Evolutionary conservation across 2,888 invertebrate species (phyloP).

Genomic region (Trichogramma evanescens): DNA sequence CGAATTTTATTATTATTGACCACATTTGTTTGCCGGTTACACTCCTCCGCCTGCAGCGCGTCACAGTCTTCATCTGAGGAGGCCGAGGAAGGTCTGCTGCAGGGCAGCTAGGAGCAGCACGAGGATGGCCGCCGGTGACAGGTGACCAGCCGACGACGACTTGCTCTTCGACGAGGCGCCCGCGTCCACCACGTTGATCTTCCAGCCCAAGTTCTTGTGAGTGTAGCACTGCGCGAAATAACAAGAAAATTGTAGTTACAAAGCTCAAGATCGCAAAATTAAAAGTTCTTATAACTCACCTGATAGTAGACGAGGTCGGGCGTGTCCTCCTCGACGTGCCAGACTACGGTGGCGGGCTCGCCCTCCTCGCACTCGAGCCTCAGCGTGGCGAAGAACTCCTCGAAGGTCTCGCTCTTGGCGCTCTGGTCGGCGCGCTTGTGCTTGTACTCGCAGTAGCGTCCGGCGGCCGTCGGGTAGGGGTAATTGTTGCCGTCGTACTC

Average conservation of each 20-base stretch:
- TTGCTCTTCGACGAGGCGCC: constrained; percentile 45
- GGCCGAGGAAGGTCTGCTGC: neutral
- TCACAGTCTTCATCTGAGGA: constrained; percentile 25
- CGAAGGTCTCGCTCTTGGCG: constrained; percentile 65
- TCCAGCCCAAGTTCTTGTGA: constrained; percentile 90
- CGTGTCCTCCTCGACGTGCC: constrained; percentile 80
- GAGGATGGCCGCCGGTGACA: constrained; percentile 14
- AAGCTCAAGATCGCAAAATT: neutral
- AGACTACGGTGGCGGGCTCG: constrained; percentile 68
- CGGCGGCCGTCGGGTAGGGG: constrained; percentile 73
- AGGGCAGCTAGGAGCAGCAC: constrained; percentile 11
- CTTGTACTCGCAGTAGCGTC: constrained; percentile 82
- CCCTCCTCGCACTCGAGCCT: constrained; percentile 70
- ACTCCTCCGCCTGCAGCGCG: constrained; percentile 1
- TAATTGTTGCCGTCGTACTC: constrained; percentile 68
- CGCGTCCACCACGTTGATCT: constrained; percentile 77
- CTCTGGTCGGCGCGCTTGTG: constrained; percentile 73
- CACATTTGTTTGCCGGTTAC: no score
- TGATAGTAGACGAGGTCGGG: constrained; percentile 84
- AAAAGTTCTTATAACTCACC: constrained; percentile 50
- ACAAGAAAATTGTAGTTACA: neutral
- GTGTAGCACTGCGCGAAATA: constrained; percentile 70
- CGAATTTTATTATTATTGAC: no score
- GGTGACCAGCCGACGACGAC: constrained; percentile 16
- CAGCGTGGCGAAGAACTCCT: constrained; percentile 69